Evolutionary conservation across 2,888 invertebrate species (phyloP), one percentile per base, ranked within the genome.

Genomic region (Psococerastis gibbosa): DNA sequence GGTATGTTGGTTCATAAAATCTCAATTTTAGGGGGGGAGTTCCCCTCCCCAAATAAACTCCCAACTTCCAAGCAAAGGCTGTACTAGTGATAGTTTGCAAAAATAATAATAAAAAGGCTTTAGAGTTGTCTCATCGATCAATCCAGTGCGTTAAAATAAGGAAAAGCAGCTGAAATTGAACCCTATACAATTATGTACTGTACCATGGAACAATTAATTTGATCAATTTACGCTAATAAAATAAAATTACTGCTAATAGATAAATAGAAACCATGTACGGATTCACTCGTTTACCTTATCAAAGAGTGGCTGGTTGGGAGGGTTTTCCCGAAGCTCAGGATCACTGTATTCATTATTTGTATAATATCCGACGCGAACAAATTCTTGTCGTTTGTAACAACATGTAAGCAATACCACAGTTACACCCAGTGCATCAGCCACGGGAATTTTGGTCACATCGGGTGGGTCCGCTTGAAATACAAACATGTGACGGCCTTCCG

Each of bases 331-430:
- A 51, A 97, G 64, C 56, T 97, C 95, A 0, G 82, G 81, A 54
- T 95, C 94, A 3, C 71, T 74, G 57, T 98, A 98, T 58, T 95
- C 95, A 57, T 95, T 97, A 58, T 95, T 95, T 45, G 98, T 95
- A 59, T 95, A 98, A 61, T 97, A 99, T 2, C 97, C 98, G 2
- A 98, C 92, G 47, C 97, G 71, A 2, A 97, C 91, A 60, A 98
- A 98, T 63, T 95, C 95, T 58, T 84, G 92, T 6, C 75, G 74
- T 51, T 84, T 68, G 58, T 95, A 97, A 0, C 88, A 87, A 63
- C 95, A 95, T 2, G 94, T 94, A 41, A 98, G 65, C 13, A 98
- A 65, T 1, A 98, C 89, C 2, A 98, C 95, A 0, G 97, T 97
- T 2, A 98, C 97, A 11, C 97, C 98, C n/a, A 97, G 72, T 27